Evolutionary conservation across 2,113 vertebrate genomes (phyloP).

Genomic region (Lasiurus cinereus): DNA sequence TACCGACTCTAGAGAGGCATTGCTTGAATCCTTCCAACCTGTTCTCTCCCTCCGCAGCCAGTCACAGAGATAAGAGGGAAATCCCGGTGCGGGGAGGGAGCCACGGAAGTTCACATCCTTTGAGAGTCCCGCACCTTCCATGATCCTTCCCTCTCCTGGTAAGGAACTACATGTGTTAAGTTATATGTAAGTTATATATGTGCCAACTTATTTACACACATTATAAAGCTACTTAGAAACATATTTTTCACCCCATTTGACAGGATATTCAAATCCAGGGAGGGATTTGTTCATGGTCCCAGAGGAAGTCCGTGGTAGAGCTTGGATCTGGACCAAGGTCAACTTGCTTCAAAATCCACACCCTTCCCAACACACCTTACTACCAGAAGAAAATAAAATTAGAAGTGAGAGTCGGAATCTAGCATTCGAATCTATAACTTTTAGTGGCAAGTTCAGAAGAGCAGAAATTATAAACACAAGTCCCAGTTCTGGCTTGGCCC

Average conservation of each 20-base stretch:
- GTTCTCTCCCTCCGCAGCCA: not conserved
- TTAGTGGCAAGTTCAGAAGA: not conserved
- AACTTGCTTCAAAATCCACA: not conserved
- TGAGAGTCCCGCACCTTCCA: not conserved
- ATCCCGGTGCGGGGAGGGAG: not conserved
- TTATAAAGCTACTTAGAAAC: not conserved
- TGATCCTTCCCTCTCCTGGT: not conserved
- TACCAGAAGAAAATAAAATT: not conserved
- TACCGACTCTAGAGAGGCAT: not conserved
- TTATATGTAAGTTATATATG: not conserved
- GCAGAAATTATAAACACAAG: not conserved
- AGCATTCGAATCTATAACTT: not conserved
- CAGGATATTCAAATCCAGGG: not conserved
- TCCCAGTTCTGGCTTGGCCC: not conserved
- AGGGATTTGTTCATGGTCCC: not conserved
- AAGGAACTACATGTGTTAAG: not conserved
- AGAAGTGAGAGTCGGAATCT: not conserved
- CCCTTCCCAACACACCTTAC: not conserved
- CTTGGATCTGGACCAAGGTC: not conserved
- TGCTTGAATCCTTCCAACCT: slow-evolving; percentile 19
- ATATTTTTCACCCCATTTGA: not conserved
- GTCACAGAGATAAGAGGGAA: not conserved
- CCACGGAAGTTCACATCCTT: not conserved
- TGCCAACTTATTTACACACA: not conserved
- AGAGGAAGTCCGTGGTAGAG: not conserved